A percentile compares a stretch with the other conserved stretches of the same genome.
Conservation (phyloP, 2,888 invertebrate species). For the Orthosia cruda region DNA sequence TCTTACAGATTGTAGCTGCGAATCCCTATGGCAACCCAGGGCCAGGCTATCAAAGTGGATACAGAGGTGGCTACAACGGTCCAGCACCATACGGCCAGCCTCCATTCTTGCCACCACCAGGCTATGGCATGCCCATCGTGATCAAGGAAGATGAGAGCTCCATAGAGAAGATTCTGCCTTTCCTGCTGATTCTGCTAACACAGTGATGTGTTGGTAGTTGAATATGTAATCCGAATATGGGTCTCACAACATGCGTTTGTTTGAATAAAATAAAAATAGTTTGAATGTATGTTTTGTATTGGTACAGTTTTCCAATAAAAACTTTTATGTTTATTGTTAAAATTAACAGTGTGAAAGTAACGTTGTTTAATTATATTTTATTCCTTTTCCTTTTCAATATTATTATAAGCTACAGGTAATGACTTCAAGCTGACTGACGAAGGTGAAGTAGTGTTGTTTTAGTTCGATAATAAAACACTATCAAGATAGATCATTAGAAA, state of each 20-base stretch:
- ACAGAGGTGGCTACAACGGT: conserved; percentile 36
- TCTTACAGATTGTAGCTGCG: conserved; percentile 45
- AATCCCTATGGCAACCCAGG: conserved; percentile 49
- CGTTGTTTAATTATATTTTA: not conserved
- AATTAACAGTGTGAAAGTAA: not conserved
- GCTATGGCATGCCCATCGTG: conserved; percentile 17
- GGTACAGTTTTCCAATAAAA: not conserved
- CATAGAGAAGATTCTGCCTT: conserved; percentile 53
- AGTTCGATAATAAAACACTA: not conserved
- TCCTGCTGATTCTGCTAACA: conserved; percentile 37
- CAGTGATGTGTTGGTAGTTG: conserved; percentile 2
- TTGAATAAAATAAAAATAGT: not conserved
- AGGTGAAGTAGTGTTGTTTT: not conserved
- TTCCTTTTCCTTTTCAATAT: not conserved
- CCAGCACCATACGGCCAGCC: conserved; percentile 38
- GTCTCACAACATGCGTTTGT: too few species aligned
- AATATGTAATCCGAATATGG: not conserved
- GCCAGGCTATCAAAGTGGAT: conserved; percentile 18
- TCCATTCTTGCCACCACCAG: conserved; percentile 41
- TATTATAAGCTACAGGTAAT: not conserved
- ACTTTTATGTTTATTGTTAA: conserved; percentile 2
- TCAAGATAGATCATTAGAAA: conserved; percentile 5
- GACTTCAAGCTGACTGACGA: too few species aligned
- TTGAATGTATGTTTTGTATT: conserved; percentile 6
- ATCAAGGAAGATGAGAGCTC: conserved; percentile 36